Conservation (phyloP, 2,888 invertebrate genomes). For the Blastobasis lacticolella region DNA sequence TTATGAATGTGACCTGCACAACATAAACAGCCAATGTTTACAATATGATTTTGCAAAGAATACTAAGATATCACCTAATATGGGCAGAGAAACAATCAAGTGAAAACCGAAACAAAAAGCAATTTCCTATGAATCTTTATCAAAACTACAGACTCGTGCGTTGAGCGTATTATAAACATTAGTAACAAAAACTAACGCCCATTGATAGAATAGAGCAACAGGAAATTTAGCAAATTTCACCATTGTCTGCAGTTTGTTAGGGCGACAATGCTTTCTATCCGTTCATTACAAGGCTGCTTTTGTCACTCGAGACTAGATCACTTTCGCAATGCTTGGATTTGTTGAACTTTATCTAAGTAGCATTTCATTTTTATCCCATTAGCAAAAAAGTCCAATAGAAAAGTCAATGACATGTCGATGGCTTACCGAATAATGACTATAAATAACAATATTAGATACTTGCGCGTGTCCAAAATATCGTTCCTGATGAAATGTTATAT, state of each 20-base stretch:
- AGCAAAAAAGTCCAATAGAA: constrained; percentile 47
- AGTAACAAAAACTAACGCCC: constrained; percentile 10
- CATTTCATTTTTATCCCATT: constrained; percentile 42
- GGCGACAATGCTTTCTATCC: constrained; percentile 61
- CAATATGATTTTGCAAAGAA: too few species aligned
- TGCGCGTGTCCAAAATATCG: constrained; percentile 41
- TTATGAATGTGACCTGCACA: too few species aligned
- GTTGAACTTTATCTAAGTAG: constrained; percentile 41
- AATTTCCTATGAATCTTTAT: too few species aligned
- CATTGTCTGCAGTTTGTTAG: constrained; percentile 49
- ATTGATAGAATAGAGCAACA: constrained; percentile 19
- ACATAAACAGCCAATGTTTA: too few species aligned
- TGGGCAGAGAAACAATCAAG: too few species aligned
- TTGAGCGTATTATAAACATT: neutral
- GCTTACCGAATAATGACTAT: constrained; percentile 63
- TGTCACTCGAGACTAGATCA: constrained; percentile 56
- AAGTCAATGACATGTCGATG: constrained; percentile 62
- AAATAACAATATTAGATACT: constrained; percentile 63
- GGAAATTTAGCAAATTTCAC: constrained; percentile 49
- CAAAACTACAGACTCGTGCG: neutral
- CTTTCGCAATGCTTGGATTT: constrained; percentile 62
- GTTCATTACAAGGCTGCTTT: constrained; percentile 57
- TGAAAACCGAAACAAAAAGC: too few species aligned
- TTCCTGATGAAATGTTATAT: constrained; percentile 39
- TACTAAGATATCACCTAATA: too few species aligned